These are phyloP conservation scores for Riptortus pedestris DNA, from an alignment of 1,140 invertebrate species.

Conservation along the genomic window DNA sequence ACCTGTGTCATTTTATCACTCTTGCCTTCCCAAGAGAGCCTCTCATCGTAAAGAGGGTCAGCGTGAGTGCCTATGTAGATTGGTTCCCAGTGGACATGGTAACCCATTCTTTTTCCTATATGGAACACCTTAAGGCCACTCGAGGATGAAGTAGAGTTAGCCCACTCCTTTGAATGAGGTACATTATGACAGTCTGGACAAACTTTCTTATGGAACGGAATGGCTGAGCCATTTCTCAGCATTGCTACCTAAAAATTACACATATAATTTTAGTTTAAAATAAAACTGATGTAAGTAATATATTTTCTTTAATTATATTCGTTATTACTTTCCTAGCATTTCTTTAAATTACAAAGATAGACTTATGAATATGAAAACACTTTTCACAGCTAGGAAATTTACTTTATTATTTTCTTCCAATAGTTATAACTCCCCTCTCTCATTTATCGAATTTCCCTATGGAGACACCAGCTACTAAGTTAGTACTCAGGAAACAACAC, in stretches of 20 bases:
- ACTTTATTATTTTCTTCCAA: too few species aligned
- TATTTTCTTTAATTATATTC: too few species aligned
- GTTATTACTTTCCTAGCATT: too few species aligned
- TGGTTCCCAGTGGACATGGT: slow-evolving; percentile 78
- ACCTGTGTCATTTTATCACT: slow-evolving; percentile 93
- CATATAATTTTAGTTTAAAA: too few species aligned
- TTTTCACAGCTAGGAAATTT: too few species aligned
- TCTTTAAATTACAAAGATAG: too few species aligned
- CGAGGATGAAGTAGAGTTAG: slow-evolving; percentile 52
- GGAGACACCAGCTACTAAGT: too few species aligned
- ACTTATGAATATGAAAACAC: too few species aligned
- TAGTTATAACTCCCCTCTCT: too few species aligned
- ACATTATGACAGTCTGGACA: slow-evolving; percentile 81
- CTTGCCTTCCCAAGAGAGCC: slow-evolving; percentile 79
- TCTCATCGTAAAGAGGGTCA: slow-evolving; percentile 79
- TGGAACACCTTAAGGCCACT: slow-evolving; percentile 67
- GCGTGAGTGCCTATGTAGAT: slow-evolving; percentile 77
- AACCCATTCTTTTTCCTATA: slow-evolving; percentile 67
- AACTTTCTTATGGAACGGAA: slow-evolving; percentile 83
- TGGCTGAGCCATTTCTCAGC: slow-evolving; percentile 62
- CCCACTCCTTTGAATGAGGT: slow-evolving; percentile 74
- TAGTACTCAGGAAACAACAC: too few species aligned
- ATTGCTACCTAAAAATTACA: slow-evolving; percentile 49
- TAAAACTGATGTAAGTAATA: too few species aligned
- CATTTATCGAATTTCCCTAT: too few species aligned